phyloP scores from a whole-genome alignment of 2,888 invertebrate genomes.

The Tetranychus truncatus region DNA sequence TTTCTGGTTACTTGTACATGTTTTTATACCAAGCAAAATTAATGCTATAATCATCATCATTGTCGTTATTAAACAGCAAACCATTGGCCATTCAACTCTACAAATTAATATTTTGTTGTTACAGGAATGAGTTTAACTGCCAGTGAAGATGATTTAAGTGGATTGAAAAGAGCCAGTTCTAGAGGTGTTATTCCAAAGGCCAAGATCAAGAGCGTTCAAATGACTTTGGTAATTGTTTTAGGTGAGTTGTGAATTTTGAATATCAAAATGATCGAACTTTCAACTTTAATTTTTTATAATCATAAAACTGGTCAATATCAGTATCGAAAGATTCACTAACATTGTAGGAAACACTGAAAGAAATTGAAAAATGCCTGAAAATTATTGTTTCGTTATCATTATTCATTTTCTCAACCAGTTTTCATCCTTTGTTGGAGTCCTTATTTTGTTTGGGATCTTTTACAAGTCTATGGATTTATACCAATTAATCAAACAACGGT shows the following conservation, averaged over 20 bases:
- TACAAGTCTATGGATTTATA: constrained; percentile 68
- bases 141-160: background rate
- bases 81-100: too few relatives aligned
- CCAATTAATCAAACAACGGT: constrained; percentile 58
- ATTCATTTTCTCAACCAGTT: constrained; percentile 40
- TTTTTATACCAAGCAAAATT: too few relatives aligned
- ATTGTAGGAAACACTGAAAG: too few relatives aligned
- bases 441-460: constrained; percentile 72
- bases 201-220: constrained; percentile 89
- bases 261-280: background rate
- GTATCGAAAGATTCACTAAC: background rate
- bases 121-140: background rate
- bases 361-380: too few relatives aligned
- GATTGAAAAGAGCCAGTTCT: constrained; percentile 53
- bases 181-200: constrained; percentile 81
- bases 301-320: too few relatives aligned
- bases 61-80: too few relatives aligned
- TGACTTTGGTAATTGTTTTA: constrained; percentile 88
- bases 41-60: too few relatives aligned
- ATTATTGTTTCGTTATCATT: too few relatives aligned
- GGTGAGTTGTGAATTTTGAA: constrained; percentile 41
- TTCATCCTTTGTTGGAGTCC: constrained; percentile 89
- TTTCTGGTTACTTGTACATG: too few relatives aligned
- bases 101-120: too few relatives aligned
- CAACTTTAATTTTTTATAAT: background rate